Percentiles rank a stretch among this genome's conserved stretches.
Conservation (phyloP, 2,888 invertebrate genomes). For the Thecocarcelia acutangulata region DNA sequence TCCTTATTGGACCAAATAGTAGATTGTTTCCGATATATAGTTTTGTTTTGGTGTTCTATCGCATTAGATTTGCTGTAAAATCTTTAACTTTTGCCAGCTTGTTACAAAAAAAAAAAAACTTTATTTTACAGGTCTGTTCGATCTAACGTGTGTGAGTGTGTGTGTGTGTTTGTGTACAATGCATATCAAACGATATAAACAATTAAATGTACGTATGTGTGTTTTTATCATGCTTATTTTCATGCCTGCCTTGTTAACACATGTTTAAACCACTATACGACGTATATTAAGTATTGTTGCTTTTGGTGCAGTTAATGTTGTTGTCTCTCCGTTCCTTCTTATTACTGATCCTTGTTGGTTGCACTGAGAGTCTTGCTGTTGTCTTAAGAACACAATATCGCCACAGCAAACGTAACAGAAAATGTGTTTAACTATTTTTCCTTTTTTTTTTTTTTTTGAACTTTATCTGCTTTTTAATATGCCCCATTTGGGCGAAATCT, state of each 20-base stretch:
- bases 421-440: constrained; percentile 18
- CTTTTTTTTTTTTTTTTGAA: neutral
- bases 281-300: constrained; percentile 25
- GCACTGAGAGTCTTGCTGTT: constrained; percentile 8
- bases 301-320: constrained; percentile 19
- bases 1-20: no score
- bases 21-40: no score
- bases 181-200: constrained; percentile 20
- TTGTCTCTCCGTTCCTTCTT: neutral
- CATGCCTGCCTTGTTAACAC: constrained; percentile 67
- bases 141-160: neutral
- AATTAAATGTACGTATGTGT: constrained; percentile 37
- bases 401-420: constrained; percentile 13
- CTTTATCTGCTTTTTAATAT: constrained; percentile 50
- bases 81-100: no score
- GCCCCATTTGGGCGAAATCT: constrained; percentile 55
- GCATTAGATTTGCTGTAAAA: no score
- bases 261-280: constrained; percentile 63
- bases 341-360: constrained; percentile 44
- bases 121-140: constrained; percentile 24
- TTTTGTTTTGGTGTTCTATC: no score
- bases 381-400: constrained; percentile 4
- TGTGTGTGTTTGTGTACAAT: neutral
- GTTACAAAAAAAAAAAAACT: no score
- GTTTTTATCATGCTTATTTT: constrained; percentile 53